These are phyloP conservation scores for Epinephelus fuscoguttatus DNA, from an alignment of 2,113 vertebrate species.

Conservation along the genomic window DNA sequence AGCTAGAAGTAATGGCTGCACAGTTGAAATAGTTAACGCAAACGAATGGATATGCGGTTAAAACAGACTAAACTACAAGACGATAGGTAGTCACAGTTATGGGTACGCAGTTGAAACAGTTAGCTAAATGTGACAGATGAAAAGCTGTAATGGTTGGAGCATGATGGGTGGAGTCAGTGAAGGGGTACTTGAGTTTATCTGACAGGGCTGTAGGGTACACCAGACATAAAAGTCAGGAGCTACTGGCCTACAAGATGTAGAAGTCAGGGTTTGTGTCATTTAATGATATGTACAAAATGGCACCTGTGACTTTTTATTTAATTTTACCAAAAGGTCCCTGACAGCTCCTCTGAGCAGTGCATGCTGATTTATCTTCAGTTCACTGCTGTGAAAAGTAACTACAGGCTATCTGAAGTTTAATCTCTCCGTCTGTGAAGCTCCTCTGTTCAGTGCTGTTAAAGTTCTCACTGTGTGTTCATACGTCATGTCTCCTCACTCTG, in stretches of 20 bases:
- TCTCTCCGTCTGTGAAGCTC: conserved; percentile 16
- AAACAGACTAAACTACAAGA: too few relatives aligned
- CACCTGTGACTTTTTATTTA: background rate
- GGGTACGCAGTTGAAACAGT: background rate
- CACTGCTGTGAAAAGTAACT: conserved; percentile 3
- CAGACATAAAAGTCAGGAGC: background rate
- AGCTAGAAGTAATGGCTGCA: background rate
- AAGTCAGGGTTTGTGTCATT: background rate
- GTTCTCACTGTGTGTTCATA: conserved; percentile 45
- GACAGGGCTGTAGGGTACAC: background rate
- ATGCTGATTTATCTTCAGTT: background rate
- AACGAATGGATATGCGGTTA: too few relatives aligned
- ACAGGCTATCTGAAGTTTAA: conserved; percentile 26
- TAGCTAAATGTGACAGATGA: background rate
- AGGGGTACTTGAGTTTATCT: background rate
- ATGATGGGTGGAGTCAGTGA: background rate
- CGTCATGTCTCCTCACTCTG: conserved; percentile 54
- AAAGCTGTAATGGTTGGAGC: background rate
- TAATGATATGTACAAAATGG: background rate
- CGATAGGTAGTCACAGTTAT: too few relatives aligned
- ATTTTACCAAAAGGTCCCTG: background rate
- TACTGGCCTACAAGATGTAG: background rate
- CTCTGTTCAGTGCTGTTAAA: conserved; percentile 26
- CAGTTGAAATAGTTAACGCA: background rate
- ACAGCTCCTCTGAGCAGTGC: background rate